phyloP scores from a whole-genome alignment of 1,140 invertebrate species.

The Lasioglossum baleicum region DNA sequence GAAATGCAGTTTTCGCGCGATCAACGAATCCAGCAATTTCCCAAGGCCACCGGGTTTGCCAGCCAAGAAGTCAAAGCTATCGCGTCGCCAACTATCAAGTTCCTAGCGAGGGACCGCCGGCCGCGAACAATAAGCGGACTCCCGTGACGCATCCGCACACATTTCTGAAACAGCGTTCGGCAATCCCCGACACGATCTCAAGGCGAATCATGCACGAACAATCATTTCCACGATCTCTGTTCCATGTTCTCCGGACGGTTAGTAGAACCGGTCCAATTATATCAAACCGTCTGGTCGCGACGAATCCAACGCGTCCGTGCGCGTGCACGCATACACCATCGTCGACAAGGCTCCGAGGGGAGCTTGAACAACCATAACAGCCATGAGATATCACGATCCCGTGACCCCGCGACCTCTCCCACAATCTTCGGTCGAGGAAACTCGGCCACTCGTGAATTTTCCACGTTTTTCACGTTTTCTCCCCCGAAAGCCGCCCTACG shows the following conservation, averaged over 20 bases:
- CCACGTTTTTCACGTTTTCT: neutral
- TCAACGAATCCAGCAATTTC: no score
- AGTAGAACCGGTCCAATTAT: slow-evolving; percentile 76
- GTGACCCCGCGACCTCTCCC: neutral
- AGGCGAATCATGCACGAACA: slow-evolving; percentile 40
- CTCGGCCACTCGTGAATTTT: neutral
- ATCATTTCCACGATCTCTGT: slow-evolving; percentile 54
- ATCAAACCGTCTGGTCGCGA: slow-evolving; percentile 65
- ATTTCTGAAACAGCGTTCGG: no score
- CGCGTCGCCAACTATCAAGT: no score
- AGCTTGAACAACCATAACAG: neutral
- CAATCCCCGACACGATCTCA: no score
- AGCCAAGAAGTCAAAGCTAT: no score
- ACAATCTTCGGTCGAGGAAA: neutral
- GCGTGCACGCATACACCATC: neutral
- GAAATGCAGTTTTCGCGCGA: no score
- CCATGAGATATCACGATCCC: slow-evolving; percentile 15
- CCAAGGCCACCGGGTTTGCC: no score
- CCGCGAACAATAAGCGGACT: no score
- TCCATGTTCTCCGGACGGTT: slow-evolving; percentile 64
- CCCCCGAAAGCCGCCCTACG: neutral
- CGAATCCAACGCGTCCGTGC: slow-evolving; percentile 44
- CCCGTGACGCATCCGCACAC: no score
- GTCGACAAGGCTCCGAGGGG: neutral
- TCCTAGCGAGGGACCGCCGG: no score